Evolutionary conservation across 2,113 vertebrate genomes (phyloP).

Genomic region (Paralichthys olivaceus): DNA sequence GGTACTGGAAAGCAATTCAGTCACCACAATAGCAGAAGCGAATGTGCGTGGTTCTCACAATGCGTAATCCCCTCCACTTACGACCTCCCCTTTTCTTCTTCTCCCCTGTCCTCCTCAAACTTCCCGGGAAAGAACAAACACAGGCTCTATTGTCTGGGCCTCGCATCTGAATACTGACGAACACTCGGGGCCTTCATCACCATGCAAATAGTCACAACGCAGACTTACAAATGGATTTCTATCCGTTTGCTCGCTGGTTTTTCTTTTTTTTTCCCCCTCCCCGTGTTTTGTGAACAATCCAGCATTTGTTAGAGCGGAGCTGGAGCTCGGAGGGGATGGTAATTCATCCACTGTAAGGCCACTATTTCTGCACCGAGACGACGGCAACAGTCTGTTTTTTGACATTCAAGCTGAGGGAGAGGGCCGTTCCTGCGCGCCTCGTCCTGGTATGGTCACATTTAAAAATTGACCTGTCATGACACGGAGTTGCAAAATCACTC

Average conservation of each 20-base stretch:
- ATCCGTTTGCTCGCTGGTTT: constrained; percentile 57
- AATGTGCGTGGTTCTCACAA: constrained; percentile 64
- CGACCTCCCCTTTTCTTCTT: constrained; percentile 69
- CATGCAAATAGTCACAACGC: constrained; percentile 85
- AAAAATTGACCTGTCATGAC: constrained; percentile 44
- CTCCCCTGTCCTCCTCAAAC: constrained; percentile 72
- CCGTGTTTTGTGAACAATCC: constrained; percentile 77
- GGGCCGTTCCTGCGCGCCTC: constrained; percentile 67
- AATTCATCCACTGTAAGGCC: constrained; percentile 77
- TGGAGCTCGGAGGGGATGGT: constrained; percentile 68
- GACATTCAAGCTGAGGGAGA: constrained; percentile 75
- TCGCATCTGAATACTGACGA: constrained; percentile 83
- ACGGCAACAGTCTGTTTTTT: constrained; percentile 78
- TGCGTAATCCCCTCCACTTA: constrained; percentile 65
- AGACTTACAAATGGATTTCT: constrained; percentile 83
- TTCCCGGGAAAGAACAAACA: constrained; percentile 88
- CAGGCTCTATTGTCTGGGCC: constrained; percentile 89
- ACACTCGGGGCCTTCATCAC: constrained; percentile 86
- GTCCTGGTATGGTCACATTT: constrained; percentile 63
- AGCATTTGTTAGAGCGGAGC: constrained; percentile 77
- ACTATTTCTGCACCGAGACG: constrained; percentile 77
- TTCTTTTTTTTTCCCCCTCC: constrained; percentile 7
- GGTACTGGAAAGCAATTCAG: constrained; percentile 61
- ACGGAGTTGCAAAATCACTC: constrained; percentile 44
- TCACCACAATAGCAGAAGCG: constrained; percentile 52